Base-by-base conservation (phyloP, 2,113 vertebrate genomes). In the Corynorhinus townsendii region DNA sequence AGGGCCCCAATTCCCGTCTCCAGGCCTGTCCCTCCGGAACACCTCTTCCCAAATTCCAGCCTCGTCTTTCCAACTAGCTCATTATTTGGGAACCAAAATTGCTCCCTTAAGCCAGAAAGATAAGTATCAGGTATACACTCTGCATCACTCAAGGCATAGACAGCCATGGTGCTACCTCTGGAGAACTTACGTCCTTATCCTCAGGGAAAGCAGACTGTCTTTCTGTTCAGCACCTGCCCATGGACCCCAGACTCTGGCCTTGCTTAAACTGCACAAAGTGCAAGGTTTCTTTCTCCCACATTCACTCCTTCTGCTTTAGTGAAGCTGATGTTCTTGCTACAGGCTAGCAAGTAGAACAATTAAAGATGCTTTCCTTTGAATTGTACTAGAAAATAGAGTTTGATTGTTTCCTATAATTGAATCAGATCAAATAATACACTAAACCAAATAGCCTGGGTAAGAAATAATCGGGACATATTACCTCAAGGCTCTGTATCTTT, bases 171-270 rank as follows among this genome's bases (percentile, higher is more conserved):
- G 11, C 28, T 5, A 5, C 73, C 28, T 43, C 54, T 4, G 0
- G 71, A 73, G 79, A n/a, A 8, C 7, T 0, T 0, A 0, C 0
- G 28, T 15, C 45, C 66, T 26, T 2, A n/a, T 5, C 12, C 3
- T 28, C 59, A 6, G 75, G 43, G 16, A 20, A 62, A 45, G 22
- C 33, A 0, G 24, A 4, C 19, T 1, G 30, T 9, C 26, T 40
- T 49, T 22, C 38, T 3, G 33, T 40, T 11, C 5, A 22, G 59
- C 10, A 22, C 9, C 38, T 28, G 75, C 22, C 28, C 66, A 0
- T 0, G 0, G 2, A 4, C 43, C 20, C 35, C 24, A 1, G 33
- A 22, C 0, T 1, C 8, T 4, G 35, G 28, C 26, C 20, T 4
- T 8, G 26, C 19, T 20, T 4, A 20, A 4, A 11, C 30, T 28